A percentile compares a stretch with the other conserved stretches of the same genome.
These are phyloP conservation scores for Esox lucius DNA, from an alignment of 2,797 vertebrate genomes.

Conservation along the genomic window DNA sequence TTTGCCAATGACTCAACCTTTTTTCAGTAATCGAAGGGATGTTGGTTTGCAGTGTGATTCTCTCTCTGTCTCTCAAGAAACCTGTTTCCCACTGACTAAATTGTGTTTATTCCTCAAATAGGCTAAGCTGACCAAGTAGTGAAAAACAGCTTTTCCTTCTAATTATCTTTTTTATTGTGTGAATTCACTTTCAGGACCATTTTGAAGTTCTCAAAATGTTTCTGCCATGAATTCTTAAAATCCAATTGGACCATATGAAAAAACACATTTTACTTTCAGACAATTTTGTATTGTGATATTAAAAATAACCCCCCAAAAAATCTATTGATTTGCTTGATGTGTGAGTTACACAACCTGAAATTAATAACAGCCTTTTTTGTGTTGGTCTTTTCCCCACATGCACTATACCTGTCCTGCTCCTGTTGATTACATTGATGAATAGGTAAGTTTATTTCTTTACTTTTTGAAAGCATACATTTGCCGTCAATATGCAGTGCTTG, in stretches of 20 bases:
- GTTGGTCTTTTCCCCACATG: constrained; percentile 10
- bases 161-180: background rate
- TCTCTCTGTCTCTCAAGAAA: constrained; percentile 18
- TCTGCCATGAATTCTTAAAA: background rate
- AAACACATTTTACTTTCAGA: background rate
- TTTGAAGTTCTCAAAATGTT: constrained; percentile 9
- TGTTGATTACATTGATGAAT: constrained; percentile 29
- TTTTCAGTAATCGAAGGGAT: constrained; percentile 21
- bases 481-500: background rate
- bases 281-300: background rate
- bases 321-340: background rate
- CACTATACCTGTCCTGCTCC: background rate
- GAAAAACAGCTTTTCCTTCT: background rate
- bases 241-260: background rate
- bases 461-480: background rate
- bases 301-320: background rate
- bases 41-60: constrained; percentile 32
- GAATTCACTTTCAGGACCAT: constrained; percentile 11
- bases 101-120: background rate
- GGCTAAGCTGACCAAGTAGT: background rate
- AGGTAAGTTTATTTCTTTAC: constrained; percentile 34
- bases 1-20: constrained; percentile 8
- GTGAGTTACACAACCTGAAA: constrained; percentile 5
- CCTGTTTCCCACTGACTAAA: constrained; percentile 13
- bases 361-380: constrained; percentile 12